Conservation (phyloP, 1,140 invertebrate species). For the Drosophila varians region DNA sequence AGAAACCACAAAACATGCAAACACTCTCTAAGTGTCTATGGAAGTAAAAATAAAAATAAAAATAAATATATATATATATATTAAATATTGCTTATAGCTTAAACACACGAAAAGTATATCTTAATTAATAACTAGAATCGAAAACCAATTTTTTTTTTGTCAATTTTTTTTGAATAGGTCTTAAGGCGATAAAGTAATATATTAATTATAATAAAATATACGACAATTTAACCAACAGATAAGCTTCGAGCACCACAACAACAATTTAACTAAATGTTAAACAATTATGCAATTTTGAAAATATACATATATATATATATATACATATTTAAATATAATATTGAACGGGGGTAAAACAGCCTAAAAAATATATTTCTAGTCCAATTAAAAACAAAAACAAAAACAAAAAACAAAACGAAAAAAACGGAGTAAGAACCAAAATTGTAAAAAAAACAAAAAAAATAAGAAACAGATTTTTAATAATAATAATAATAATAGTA, state of each 20-base stretch:
- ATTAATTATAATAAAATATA: slow-evolving; percentile 25
- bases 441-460: slow-evolving; percentile 53
- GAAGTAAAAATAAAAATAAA: too few species aligned
- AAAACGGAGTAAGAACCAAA: slow-evolving; percentile 54
- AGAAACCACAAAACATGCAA: not conserved
- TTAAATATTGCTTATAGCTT: slow-evolving; percentile 35
- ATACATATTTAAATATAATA: slow-evolving; percentile 28
- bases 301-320: slow-evolving; percentile 14
- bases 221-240: slow-evolving; percentile 43
- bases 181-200: slow-evolving; percentile 26
- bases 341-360: slow-evolving; percentile 11
- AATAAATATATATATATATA: slow-evolving; percentile 3
- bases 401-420: slow-evolving; percentile 29
- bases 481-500: too few species aligned
- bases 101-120: slow-evolving; percentile 26
- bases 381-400: slow-evolving; percentile 61
- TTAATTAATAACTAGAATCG: not conserved
- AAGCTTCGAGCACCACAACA: slow-evolving; percentile 45
- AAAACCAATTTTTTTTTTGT: slow-evolving; percentile 22
- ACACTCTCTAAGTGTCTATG: slow-evolving; percentile 32
- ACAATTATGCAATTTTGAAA: slow-evolving; percentile 47
- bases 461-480: not conserved
- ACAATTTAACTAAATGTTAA: slow-evolving; percentile 52
- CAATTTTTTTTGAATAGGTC: slow-evolving; percentile 33
- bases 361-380: slow-evolving; percentile 68